A percentile compares a stretch with the other conserved stretches of the same genome.
Conservation (phyloP, 2,113 vertebrate species). For the Aspiorhynchus laticeps region DNA sequence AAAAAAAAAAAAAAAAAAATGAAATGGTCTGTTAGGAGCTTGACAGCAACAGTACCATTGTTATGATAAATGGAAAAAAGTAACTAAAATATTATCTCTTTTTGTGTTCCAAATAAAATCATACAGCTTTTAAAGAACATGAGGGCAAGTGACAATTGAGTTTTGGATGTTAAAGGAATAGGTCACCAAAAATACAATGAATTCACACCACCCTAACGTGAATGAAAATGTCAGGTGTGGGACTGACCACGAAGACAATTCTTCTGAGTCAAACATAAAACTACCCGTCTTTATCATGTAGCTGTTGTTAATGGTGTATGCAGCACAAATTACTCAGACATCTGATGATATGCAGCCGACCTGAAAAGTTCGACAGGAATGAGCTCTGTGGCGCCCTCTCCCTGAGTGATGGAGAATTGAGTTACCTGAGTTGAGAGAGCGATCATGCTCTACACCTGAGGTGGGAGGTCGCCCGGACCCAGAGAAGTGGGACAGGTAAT, state of each 20-base stretch:
- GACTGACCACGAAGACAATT: background rate
- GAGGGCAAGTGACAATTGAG: background rate
- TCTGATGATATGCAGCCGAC: conserved; percentile 9
- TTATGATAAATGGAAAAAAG: background rate
- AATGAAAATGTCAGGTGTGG: background rate
- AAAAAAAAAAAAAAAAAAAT: no score
- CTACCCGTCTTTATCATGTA: background rate
- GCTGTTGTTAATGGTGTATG: conserved; percentile 8
- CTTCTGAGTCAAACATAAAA: background rate
- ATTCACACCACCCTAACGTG: background rate
- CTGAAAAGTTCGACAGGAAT: conserved; percentile 13
- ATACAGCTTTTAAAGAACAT: background rate
- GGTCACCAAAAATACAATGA: background rate
- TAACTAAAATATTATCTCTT: background rate
- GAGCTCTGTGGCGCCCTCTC: conserved; percentile 35
- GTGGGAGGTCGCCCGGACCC: conserved; percentile 83
- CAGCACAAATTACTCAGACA: background rate
- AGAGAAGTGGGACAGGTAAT: conserved; percentile 81
- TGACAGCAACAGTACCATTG: background rate
- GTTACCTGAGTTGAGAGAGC: conserved; percentile 93
- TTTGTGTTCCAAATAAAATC: background rate
- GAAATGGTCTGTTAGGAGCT: background rate
- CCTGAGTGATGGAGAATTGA: conserved; percentile 58
- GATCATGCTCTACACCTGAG: conserved; percentile 82
- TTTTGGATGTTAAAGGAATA: no score